These are phyloP conservation scores for Urocynchramus pylzowi DNA, from an alignment of 2,113 vertebrate genomes.

Conservation along the genomic window DNA sequence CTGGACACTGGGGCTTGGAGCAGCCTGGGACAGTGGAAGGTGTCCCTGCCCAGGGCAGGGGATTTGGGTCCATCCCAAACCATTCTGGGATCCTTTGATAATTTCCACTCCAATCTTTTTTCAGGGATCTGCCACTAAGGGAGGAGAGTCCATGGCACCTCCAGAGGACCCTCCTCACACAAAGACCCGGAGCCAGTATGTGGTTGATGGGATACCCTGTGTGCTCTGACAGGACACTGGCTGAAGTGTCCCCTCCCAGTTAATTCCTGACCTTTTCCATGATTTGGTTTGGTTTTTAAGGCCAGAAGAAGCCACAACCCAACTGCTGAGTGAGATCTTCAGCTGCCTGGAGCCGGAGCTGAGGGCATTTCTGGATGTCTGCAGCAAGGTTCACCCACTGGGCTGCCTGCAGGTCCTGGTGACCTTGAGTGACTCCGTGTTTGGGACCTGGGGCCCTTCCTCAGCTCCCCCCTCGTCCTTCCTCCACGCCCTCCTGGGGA, in stretches of 20 bases:
- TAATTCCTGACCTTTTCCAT: not conserved
- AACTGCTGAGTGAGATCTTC: not conserved
- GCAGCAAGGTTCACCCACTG: not conserved
- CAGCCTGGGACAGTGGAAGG: not conserved
- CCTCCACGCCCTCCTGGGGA: constrained; percentile 16
- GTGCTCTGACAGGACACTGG: not conserved
- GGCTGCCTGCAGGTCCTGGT: constrained; percentile 49
- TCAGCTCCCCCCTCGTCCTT: not conserved
- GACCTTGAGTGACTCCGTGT: not conserved
- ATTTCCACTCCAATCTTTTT: not conserved
- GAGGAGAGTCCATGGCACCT: not conserved
- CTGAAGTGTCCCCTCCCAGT: not conserved
- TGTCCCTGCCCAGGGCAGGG: not conserved
- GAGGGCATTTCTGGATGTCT: constrained; percentile 29
- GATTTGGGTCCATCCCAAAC: not conserved
- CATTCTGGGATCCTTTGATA: not conserved
- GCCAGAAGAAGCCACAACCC: not conserved
- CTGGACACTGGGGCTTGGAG: not conserved
- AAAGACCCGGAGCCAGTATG: not conserved
- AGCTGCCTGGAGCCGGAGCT: constrained; percentile 38
- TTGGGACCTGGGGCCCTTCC: not conserved
- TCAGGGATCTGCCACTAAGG: not conserved
- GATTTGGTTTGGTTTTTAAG: not conserved
- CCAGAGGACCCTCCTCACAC: not conserved
- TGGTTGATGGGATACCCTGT: not conserved